These are phyloP conservation scores for Orthonychiurus folsomi DNA, from an alignment of 2,888 invertebrate species.

Conservation along the genomic window DNA sequence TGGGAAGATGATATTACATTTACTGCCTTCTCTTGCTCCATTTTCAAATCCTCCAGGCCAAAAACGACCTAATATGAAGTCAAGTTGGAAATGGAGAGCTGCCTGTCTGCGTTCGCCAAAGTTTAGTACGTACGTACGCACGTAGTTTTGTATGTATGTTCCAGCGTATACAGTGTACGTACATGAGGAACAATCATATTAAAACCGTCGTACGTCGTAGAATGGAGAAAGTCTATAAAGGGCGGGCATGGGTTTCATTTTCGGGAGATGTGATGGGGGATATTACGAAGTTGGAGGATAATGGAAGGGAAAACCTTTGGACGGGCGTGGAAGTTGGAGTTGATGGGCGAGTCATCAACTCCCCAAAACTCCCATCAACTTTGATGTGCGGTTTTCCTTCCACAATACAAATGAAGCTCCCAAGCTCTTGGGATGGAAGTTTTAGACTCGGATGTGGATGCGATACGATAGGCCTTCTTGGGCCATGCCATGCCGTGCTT, in stretches of 20 bases:
- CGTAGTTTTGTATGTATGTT: too few relatives aligned
- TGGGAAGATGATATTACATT: not conserved
- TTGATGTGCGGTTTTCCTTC: constrained; percentile 13
- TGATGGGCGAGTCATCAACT: not conserved
- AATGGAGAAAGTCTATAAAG: not conserved
- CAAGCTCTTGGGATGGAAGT: too few relatives aligned
- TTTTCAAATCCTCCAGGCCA: not conserved
- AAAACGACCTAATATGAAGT: not conserved
- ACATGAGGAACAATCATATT: not conserved
- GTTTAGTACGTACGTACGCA: too few relatives aligned
- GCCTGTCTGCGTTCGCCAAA: too few relatives aligned
- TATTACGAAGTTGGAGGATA: not conserved
- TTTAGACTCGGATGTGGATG: too few relatives aligned
- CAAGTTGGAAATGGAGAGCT: too few relatives aligned
- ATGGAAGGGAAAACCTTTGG: not conserved
- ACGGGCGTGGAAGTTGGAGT: not conserved
- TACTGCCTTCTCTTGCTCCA: not conserved
- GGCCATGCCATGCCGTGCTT: too few relatives aligned
- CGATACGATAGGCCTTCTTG: too few relatives aligned
- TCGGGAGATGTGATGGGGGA: not conserved
- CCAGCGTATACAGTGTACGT: too few relatives aligned
- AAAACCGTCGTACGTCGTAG: not conserved
- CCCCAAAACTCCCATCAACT: constrained; percentile 9
- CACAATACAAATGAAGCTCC: constrained; percentile 4
- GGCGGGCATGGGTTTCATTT: too few relatives aligned